These are phyloP conservation scores for Tautogolabrus adspersus DNA, from an alignment of 2,113 vertebrate species.

Conservation along the genomic window DNA sequence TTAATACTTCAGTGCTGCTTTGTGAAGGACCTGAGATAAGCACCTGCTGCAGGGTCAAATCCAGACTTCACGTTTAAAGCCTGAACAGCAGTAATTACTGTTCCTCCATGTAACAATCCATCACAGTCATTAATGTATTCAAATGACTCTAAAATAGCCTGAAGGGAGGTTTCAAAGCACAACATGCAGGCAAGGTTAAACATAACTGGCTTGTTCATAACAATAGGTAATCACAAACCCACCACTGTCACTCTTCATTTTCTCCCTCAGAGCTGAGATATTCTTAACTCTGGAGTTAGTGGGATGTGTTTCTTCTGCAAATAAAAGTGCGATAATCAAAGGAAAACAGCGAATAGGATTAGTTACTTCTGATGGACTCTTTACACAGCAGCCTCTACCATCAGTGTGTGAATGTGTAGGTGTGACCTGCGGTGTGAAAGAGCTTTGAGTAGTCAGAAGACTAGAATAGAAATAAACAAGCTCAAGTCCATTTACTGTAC, in stretches of 20 bases:
- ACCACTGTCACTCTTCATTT: background rate
- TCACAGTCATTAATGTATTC: background rate
- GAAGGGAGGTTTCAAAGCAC: background rate
- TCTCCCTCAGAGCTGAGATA: background rate
- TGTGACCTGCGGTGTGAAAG: no score
- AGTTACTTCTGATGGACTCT: no score
- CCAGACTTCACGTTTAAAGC: background rate
- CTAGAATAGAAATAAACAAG: no score
- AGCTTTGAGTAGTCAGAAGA: no score
- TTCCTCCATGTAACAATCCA: conserved; percentile 2
- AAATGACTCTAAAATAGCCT: background rate
- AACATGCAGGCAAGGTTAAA: background rate
- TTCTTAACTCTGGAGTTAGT: no score
- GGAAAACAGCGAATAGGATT: no score
- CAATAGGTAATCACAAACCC: background rate
- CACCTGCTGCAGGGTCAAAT: conserved; percentile 4
- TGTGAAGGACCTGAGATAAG: conserved; percentile 2
- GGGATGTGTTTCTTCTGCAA: no score
- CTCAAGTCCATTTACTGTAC: no score
- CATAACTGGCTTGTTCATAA: background rate
- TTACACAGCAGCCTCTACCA: no score
- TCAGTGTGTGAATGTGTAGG: no score
- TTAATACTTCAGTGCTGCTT: background rate
- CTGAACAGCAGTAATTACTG: background rate
- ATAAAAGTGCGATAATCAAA: no score